Evolutionary conservation across 2,797 vertebrate genomes (phyloP).

Genomic region (Perodicticus potto): DNA sequence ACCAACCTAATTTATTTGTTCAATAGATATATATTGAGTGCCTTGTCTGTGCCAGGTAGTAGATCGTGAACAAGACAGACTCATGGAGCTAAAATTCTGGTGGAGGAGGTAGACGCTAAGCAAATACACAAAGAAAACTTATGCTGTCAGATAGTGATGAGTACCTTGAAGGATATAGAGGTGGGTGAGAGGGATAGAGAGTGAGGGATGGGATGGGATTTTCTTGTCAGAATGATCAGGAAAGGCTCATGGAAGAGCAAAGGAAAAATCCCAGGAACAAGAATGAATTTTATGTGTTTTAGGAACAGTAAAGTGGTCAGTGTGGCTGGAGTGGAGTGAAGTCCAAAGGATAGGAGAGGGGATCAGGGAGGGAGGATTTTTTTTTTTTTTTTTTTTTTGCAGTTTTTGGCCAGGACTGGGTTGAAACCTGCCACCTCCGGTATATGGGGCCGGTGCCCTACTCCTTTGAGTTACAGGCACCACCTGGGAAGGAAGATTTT

Average conservation of each 20-base stretch:
- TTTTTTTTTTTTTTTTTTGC: too few relatives aligned
- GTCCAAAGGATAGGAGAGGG: neutral
- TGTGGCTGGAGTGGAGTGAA: neutral
- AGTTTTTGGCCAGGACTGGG: too few relatives aligned
- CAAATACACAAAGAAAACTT: neutral
- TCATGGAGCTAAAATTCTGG: neutral
- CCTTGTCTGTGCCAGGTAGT: slow-evolving; percentile 31
- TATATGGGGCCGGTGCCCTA: too few relatives aligned
- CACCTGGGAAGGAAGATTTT: neutral
- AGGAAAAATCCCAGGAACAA: neutral
- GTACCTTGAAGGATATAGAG: neutral
- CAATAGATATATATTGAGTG: slow-evolving; percentile 29
- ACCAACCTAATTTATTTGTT: slow-evolving; percentile 58
- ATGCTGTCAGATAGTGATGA: neutral
- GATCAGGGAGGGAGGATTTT: neutral
- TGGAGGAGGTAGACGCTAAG: neutral
- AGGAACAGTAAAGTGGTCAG: neutral
- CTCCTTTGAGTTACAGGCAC: too few relatives aligned
- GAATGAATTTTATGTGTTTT: neutral
- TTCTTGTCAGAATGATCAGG: neutral
- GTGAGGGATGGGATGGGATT: neutral
- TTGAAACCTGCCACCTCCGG: too few relatives aligned
- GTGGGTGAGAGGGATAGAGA: neutral
- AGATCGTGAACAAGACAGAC: neutral
- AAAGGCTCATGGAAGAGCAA: neutral